Percentiles rank a stretch among this genome's conserved stretches.
Conservation (phyloP, 2,797 vertebrate genomes). For the Ataeniobius toweri region DNA sequence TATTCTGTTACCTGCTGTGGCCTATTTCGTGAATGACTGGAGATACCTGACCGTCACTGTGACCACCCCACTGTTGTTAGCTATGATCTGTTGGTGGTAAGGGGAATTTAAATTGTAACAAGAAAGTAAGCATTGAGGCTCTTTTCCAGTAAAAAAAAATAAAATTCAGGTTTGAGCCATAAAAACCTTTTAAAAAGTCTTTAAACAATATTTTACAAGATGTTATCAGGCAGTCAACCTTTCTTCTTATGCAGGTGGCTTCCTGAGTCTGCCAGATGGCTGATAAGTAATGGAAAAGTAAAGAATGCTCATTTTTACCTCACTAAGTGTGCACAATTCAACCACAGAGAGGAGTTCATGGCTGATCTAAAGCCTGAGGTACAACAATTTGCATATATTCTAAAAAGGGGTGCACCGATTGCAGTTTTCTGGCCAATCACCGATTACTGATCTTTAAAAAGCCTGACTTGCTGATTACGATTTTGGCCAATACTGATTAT, state of each 20-base stretch:
- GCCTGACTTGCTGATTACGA: no score
- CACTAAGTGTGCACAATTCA: conserved; percentile 65
- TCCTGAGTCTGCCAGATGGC: conserved; percentile 78
- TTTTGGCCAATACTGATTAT: no score
- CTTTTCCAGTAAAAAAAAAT: neutral
- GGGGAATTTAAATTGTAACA: conserved; percentile 21
- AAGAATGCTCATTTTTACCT: conserved; percentile 68
- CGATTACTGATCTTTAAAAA: no score
- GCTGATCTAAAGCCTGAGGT: conserved; percentile 72
- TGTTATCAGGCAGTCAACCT: neutral
- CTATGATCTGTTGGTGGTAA: conserved; percentile 84
- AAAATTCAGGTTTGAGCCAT: no score
- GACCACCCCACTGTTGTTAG: conserved; percentile 80
- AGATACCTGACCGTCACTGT: conserved; percentile 55
- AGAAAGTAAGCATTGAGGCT: neutral
- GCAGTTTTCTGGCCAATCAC: no score
- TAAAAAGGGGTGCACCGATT: no score
- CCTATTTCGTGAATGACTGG: conserved; percentile 77
- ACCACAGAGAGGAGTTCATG: conserved; percentile 61
- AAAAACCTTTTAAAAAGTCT: neutral
- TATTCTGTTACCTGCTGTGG: conserved; percentile 58
- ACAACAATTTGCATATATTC: conserved; percentile 3
- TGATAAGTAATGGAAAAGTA: conserved; percentile 69
- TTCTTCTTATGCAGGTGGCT: conserved; percentile 63
- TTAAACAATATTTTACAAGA: neutral